Evolutionary conservation across 1,140 invertebrate genomes (phyloP), one percentile per base, ranked within the genome.

Genomic region (Branchinecta lindahli): DNA sequence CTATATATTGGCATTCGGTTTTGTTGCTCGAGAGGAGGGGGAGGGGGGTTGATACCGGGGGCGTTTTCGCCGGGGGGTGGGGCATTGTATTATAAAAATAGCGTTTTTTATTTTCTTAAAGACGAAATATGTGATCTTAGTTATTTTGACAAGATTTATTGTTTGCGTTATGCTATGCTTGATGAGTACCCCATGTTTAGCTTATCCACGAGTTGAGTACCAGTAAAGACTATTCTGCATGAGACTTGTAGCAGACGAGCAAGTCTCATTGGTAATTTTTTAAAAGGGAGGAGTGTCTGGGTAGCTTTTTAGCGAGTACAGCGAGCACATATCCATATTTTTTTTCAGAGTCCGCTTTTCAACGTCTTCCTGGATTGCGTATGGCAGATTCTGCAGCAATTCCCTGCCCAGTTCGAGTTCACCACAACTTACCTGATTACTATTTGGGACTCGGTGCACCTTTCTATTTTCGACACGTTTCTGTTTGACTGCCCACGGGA

Each of bases 301-400:
- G 33, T 33, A 33, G 33, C 33, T 33, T 33, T 33, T 33, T 33
- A 33, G 33, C 33, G 33, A 5, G 33, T 3, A 33, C 33, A 33
- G 33, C 33, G 33, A 5, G 33, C 1, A 33, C 33, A 33, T 33
- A 33, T 5, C 33, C 33, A 33, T 33, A 3, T 52, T 69, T 21
- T 71, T 45, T 79, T 78, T 70, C 78, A 89, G 82, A 86, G 88
- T 73, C 92, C 93, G 0, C 80, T 96, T 65, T 93, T 96, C 77
- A 83, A 96, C 33, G 77, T 97, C 66, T 96, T 92, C 79, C 82
- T 98, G 72, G 94, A 98, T 78, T 94, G 92, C 79, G 87, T 91
- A 67, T 95, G 91, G 90, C 94, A 97, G 81, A 80, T 97, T 46
- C 79, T 87, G 70, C 85, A 88, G 75, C 93, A 96, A 81, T 93